Percentiles rank a stretch among this genome's conserved stretches.
phyloP scores from a whole-genome alignment of 2,888 invertebrate genomes.

The Chrysotoxum bicinctum region DNA sequence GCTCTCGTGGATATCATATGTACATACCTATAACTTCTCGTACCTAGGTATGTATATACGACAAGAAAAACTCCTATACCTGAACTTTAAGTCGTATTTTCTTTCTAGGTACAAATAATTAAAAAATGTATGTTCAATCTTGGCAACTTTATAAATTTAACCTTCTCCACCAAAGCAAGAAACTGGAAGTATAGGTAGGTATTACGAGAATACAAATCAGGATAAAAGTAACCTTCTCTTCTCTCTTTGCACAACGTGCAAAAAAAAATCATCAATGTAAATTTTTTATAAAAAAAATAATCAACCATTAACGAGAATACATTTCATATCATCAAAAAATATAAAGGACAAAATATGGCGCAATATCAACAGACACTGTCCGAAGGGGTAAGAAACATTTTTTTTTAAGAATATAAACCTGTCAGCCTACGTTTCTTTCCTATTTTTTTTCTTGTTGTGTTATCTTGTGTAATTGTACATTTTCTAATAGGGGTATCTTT shows the following conservation, averaged over 20 bases:
- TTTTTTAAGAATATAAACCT: slow-evolving; percentile 47
- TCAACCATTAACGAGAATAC: neutral
- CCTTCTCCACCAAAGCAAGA: neutral
- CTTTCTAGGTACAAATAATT: too few relatives aligned
- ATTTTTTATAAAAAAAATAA: slow-evolving; percentile 8
- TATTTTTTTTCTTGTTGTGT: slow-evolving; percentile 12
- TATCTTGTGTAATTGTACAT: slow-evolving; percentile 22
- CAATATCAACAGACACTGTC: slow-evolving; percentile 55
- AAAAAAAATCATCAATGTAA: neutral
- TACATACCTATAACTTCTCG: too few relatives aligned
- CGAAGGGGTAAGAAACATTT: slow-evolving; percentile 42
- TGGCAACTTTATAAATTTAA: neutral
- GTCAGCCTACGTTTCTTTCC: slow-evolving; percentile 35
- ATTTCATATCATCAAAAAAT: slow-evolving; percentile 7
- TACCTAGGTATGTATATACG: too few relatives aligned
- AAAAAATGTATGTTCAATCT: neutral
- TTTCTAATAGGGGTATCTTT: slow-evolving; percentile 1
- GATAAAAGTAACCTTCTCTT: slow-evolving; percentile 27
- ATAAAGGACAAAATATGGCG: slow-evolving; percentile 37
- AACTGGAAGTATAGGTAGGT: too few relatives aligned
- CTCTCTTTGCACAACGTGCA: neutral
- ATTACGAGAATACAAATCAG: slow-evolving; percentile 55
- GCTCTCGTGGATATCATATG: too few relatives aligned
- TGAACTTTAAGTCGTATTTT: too few relatives aligned
- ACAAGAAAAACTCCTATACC: too few relatives aligned